These are phyloP conservation scores for Sepioteuthis lessoniana DNA, from an alignment of 2,888 invertebrate species.

Conservation along the genomic window DNA sequence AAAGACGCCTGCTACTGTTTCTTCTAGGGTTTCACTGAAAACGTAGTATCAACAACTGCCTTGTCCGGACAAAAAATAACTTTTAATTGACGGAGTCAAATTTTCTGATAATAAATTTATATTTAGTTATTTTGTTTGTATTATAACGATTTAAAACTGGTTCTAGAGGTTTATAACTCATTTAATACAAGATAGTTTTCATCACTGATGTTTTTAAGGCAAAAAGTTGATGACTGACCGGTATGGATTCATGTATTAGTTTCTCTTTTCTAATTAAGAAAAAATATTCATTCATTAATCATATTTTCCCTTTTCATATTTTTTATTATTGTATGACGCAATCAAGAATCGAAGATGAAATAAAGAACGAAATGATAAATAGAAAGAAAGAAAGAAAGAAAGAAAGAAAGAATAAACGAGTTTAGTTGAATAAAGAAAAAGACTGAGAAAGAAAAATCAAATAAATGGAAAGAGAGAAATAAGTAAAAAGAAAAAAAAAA, in stretches of 20 bases:
- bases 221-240: not conserved
- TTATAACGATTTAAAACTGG: not conserved
- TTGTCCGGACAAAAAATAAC: not conserved
- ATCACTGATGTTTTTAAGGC: not conserved
- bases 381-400: not conserved
- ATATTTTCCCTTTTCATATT: no score
- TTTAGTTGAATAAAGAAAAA: not conserved
- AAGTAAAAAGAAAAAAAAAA: not conserved
- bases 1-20: not conserved
- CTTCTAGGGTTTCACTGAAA: not conserved
- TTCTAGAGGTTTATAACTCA: not conserved
- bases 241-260: not conserved
- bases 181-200: no score
- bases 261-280: no score
- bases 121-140: not conserved
- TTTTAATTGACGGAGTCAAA: not conserved
- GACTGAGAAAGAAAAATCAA: not conserved
- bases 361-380: not conserved
- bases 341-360: not conserved
- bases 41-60: not conserved
- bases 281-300: no score
- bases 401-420: no score
- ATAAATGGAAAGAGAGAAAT: not conserved
- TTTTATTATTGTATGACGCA: not conserved
- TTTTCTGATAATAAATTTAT: not conserved